phyloP scores from a whole-genome alignment of 2,113 vertebrate species.

The Otocyon megalotis region DNA sequence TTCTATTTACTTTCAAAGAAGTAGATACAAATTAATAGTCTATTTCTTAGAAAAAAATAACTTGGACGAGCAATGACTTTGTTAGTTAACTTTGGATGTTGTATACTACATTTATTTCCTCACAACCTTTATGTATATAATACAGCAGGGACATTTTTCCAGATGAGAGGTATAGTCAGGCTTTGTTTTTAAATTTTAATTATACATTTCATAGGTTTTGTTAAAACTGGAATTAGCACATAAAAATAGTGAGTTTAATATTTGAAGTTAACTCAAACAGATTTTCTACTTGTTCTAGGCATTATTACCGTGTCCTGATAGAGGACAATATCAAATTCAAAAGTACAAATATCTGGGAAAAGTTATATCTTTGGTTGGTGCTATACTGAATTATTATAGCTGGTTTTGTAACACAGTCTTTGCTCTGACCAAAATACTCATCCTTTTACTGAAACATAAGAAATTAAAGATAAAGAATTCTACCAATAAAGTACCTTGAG shows the following conservation, averaged over 20 bases:
- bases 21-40: not conserved
- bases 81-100: not conserved
- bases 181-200: constrained; percentile 19
- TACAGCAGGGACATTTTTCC: not conserved
- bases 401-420: not conserved
- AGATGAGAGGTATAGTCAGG: not conserved
- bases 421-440: not conserved
- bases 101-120: not conserved
- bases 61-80: not conserved
- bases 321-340: not conserved
- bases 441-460: not conserved
- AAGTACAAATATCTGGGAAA: not conserved
- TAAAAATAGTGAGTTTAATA: not conserved
- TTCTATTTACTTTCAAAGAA: constrained; percentile 14
- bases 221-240: constrained; percentile 1
- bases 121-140: not conserved
- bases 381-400: not conserved
- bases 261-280: not conserved
- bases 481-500: constrained; percentile 22
- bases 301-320: not conserved
- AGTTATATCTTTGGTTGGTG: not conserved
- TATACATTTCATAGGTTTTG: not conserved
- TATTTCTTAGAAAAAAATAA: constrained; percentile 10
- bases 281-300: not conserved
- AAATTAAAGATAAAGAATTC: not conserved